Base-by-base conservation (phyloP, 2,888 invertebrate species). In the Villa cingulata region DNA sequence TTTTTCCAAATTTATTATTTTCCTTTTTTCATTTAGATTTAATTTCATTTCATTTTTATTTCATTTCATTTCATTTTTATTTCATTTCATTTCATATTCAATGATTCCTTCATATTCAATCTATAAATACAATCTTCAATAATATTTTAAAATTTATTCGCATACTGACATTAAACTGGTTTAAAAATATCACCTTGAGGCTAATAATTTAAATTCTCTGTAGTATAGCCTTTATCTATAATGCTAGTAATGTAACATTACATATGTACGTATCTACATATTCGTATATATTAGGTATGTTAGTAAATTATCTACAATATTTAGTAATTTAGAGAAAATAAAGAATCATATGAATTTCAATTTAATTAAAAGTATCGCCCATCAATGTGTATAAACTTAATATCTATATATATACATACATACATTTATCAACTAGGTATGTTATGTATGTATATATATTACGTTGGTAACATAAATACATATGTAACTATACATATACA, bases 311-410 rank as follows among this genome's bases (percentile, higher is more conserved):
- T n/a, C n/a, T n/a, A n/a, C n/a, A n/a, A n/a, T n/a, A n/a, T n/a
- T n/a, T n/a, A n/a, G n/a, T n/a, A n/a, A n/a, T n/a, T n/a, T n/a
- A 23, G 23, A 23, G 7, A 7, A 6, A 23, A 23, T 40, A 37
- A 20, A 18, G 47, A 41, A 41, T 40, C 36, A 37, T 19, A 41
- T 40, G 29, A 50, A 50, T 50, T 46, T 50, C 41, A 37, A 44
- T 47, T 47, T 47, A 50, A 50, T 47, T 47, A 41, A 44, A 47
- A 50, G 44, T 47, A 37, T 18, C 41, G 16, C 37, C 41, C 47
- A 41, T 37, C 23, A 23, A 23, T 23, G 37, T 47, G 32, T n/a
- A n/a, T n/a, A n/a, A n/a, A n/a, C n/a, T n/a, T n/a, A n/a, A n/a
- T n/a, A n/a, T n/a, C n/a, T n/a, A n/a, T n/a, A n/a, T n/a, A n/a